Conservation (phyloP, 1,140 invertebrate genomes). For the Eumaeus atala region DNA sequence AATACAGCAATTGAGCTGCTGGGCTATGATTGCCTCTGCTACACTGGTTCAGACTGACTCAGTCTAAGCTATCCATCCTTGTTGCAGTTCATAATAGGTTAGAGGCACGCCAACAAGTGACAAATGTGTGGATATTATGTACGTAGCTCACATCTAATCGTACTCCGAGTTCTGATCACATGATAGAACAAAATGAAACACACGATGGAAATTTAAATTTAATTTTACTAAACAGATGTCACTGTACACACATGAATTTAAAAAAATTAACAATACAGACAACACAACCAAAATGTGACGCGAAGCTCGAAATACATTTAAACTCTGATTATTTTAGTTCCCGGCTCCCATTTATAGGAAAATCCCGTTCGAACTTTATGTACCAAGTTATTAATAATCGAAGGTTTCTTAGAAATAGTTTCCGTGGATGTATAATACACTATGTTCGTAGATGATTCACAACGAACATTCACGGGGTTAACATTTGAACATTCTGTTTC, state of each 20-base stretch:
- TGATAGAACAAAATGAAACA: background rate
- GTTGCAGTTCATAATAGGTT: no score
- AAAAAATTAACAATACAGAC: conserved; percentile 15
- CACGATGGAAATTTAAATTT: background rate
- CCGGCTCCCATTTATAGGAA: conserved; percentile 54
- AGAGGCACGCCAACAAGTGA: no score
- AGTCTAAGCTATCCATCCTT: no score
- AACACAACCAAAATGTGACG: conserved; percentile 20
- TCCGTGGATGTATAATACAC: conserved; percentile 45
- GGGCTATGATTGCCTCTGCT: no score
- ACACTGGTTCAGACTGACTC: no score
- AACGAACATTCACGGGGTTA: conserved; percentile 29
- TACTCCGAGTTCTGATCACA: no score
- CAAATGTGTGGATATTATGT: no score
- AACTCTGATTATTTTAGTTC: conserved; percentile 42
- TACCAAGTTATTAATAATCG: conserved; percentile 29
- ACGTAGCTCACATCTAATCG: no score
- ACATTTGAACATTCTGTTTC: conserved; percentile 19
- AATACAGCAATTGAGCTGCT: no score
- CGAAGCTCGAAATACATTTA: conserved; percentile 12
- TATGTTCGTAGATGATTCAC: conserved; percentile 47
- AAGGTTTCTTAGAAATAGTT: conserved; percentile 31
- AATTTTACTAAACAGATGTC: background rate
- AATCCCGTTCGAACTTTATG: conserved; percentile 31
- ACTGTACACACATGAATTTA: no score